These are phyloP conservation scores for Spinus olivaceus DNA, from an alignment of 2,797 vertebrate genomes.

Conservation along the genomic window DNA sequence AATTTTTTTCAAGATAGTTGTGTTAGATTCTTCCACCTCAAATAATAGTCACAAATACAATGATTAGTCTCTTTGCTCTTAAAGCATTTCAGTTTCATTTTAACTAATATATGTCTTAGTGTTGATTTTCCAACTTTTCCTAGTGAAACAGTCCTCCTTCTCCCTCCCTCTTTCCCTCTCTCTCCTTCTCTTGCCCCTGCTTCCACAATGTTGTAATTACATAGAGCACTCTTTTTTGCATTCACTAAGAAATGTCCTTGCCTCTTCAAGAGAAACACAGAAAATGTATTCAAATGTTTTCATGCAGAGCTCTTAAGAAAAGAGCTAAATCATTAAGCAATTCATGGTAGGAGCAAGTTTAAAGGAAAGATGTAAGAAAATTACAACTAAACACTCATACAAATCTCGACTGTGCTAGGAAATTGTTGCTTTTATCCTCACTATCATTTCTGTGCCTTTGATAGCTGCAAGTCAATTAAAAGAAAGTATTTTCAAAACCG, in stretches of 20 bases:
- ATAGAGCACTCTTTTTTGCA: background rate
- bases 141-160: background rate
- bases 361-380: slow-evolving; percentile 22
- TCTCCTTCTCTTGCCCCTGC: background rate
- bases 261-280: background rate
- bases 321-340: slow-evolving; percentile 48
- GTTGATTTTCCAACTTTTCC: background rate
- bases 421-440: slow-evolving; percentile 47
- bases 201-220: background rate
- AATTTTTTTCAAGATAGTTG: background rate
- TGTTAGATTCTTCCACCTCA: background rate
- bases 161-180: background rate
- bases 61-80: background rate
- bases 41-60: background rate
- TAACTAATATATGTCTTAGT: background rate
- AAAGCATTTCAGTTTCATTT: background rate
- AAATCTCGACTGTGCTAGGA: background rate
- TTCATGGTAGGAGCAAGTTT: slow-evolving; percentile 16
- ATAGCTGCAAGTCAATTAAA: slow-evolving; percentile 47
- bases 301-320: slow-evolving; percentile 27
- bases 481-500: slow-evolving; percentile 42
- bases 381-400: background rate
- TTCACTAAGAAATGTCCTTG: background rate
- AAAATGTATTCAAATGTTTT: slow-evolving; percentile 30
- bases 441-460: slow-evolving; percentile 20